A percentile compares a stretch with the other conserved stretches of the same genome.
Evolutionary conservation across 1,140 invertebrate species (phyloP).

Genomic region (Temnothorax nylanderi): DNA sequence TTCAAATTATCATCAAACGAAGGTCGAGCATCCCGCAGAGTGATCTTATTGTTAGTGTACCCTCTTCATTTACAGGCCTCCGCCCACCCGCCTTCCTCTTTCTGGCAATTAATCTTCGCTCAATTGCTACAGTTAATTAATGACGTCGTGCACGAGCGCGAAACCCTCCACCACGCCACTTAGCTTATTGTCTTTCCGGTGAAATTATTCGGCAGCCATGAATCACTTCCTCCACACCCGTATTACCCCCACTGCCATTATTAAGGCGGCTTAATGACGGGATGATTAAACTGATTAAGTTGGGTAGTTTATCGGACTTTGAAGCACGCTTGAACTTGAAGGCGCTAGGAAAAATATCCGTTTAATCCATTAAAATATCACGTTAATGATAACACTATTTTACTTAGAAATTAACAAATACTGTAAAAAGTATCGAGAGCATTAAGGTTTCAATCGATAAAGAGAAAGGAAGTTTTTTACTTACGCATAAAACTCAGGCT

Average conservation of each 20-base stretch:
- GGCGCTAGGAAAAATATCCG: background rate
- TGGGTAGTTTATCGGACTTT: constrained; percentile 44
- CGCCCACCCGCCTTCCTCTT: constrained; percentile 54
- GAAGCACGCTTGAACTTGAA: background rate
- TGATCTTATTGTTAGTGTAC: constrained; percentile 73
- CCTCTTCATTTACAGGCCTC: constrained; percentile 55
- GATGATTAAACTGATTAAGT: constrained; percentile 67
- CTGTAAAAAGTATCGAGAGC: background rate
- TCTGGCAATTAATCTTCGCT: constrained; percentile 77
- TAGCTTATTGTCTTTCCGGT: constrained; percentile 77
- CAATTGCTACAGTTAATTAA: constrained; percentile 80
- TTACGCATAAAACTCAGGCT: background rate
- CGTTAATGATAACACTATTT: background rate
- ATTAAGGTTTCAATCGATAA: background rate
- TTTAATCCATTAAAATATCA: background rate
- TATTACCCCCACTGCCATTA: constrained; percentile 44
- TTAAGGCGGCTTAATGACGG: constrained; percentile 67
- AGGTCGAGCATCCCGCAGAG: constrained; percentile 68
- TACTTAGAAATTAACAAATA: background rate
- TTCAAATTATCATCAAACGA: constrained; percentile 70
- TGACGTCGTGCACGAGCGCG: constrained; percentile 71
- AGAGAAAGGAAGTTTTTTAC: background rate
- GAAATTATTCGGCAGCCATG: constrained; percentile 75
- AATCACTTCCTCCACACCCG: constrained; percentile 63
- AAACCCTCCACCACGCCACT: constrained; percentile 67